These are phyloP conservation scores for Spheniscus mendiculus DNA, from an alignment of 2,113 vertebrate genomes.

Conservation along the genomic window DNA sequence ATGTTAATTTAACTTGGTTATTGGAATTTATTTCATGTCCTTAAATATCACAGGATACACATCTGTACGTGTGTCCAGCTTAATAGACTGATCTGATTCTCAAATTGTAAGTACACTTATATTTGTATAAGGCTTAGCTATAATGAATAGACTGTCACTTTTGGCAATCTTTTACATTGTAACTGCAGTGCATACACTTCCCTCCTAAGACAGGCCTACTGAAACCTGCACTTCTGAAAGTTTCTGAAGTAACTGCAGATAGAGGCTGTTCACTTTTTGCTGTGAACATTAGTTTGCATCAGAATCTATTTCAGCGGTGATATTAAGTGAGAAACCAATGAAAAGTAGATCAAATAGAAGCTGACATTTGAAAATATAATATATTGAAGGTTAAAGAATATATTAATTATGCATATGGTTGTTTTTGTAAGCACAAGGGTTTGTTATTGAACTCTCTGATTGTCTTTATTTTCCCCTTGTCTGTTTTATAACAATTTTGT, in stretches of 20 bases:
- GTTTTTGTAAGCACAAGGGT: not conserved
- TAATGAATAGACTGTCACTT: not conserved
- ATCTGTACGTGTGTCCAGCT: not conserved
- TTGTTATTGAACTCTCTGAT: not conserved
- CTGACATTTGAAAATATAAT: not conserved
- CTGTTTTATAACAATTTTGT: not conserved
- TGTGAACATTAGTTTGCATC: not conserved
- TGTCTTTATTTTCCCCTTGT: not conserved
- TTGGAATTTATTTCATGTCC: constrained; percentile 10
- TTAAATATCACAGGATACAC: not conserved
- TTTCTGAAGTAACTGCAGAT: not conserved
- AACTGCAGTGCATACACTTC: not conserved
- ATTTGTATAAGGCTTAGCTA: not conserved
- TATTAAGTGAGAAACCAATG: not conserved
- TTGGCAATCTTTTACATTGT: not conserved
- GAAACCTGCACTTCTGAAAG: not conserved
- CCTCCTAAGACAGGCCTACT: not conserved
- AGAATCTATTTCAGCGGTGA: not conserved
- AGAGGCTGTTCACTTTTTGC: not conserved
- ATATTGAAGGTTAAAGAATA: not conserved
- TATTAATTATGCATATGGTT: not conserved
- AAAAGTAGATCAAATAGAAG: not conserved
- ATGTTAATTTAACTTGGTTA: constrained; percentile 32
- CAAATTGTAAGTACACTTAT: not conserved
- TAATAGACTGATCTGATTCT: not conserved